phyloP scores from a whole-genome alignment of 2,888 invertebrate species.

The Phalera bucephala region DNA sequence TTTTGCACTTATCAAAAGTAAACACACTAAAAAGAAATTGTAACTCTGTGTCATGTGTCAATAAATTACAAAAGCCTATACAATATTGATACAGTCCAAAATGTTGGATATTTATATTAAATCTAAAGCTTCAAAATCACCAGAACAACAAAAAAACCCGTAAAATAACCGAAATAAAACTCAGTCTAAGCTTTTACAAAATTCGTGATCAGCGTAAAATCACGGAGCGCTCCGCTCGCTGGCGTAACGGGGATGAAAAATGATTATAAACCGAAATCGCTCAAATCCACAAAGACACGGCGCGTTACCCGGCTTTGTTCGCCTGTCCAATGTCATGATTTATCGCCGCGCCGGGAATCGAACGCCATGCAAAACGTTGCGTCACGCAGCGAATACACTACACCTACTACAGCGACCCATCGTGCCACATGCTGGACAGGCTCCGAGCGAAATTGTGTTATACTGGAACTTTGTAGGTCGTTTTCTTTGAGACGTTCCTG shows the following conservation, averaged over 20 bases:
- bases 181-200: constrained; percentile 26
- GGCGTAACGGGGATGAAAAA: constrained; percentile 60
- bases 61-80: too few species aligned
- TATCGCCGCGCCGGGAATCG: constrained; percentile 58
- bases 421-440: constrained; percentile 38
- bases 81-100: too few species aligned
- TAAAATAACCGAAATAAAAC: constrained; percentile 17
- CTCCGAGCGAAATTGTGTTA: constrained; percentile 2
- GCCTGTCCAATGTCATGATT: constrained; percentile 69
- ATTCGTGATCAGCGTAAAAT: constrained; percentile 69
- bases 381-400: constrained; percentile 59
- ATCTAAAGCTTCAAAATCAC: not conserved
- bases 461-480: constrained; percentile 18
- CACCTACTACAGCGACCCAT: constrained; percentile 20
- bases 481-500: constrained; percentile 7
- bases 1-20: too few species aligned
- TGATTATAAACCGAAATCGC: constrained; percentile 76
- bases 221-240: constrained; percentile 32
- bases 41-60: too few species aligned
- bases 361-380: constrained; percentile 76
- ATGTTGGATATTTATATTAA: not conserved
- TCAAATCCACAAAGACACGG: constrained; percentile 79
- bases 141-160: constrained; percentile 8
- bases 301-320: constrained; percentile 79
- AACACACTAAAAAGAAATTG: too few species aligned